A percentile compares a stretch with the other conserved stretches of the same genome.
Evolutionary conservation across 1,140 invertebrate species (phyloP).

Genomic region (Panagrolaimus sp.): DNA sequence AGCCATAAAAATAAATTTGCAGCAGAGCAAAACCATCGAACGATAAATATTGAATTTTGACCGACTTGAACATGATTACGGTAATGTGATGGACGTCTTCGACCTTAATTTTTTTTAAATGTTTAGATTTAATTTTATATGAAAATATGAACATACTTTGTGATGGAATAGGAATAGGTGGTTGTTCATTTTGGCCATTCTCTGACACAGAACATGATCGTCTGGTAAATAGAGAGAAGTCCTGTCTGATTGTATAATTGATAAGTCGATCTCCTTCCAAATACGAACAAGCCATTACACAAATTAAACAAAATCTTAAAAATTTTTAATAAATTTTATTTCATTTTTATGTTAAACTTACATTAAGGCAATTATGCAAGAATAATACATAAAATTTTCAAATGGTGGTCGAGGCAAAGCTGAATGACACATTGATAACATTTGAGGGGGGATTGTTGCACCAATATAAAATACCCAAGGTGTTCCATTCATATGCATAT

Average conservation of each 20-base stretch:
- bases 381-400: constrained; percentile 72
- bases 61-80: constrained; percentile 8
- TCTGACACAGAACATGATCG: too few species aligned
- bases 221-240: not conserved
- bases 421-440: constrained; percentile 70
- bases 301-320: constrained; percentile 65
- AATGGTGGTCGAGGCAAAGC: constrained; percentile 72
- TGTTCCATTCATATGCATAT: constrained; percentile 62
- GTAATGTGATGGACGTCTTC: constrained; percentile 10
- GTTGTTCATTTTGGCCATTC: not conserved
- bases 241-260: constrained; percentile 61
- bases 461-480: constrained; percentile 71
- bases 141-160: constrained; percentile 2
- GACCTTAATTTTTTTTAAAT: constrained; percentile 29
- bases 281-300: constrained; percentile 68
- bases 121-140: constrained; percentile 17
- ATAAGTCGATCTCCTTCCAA: constrained; percentile 71
- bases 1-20: not conserved
- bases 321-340: constrained; percentile 47
- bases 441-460: constrained; percentile 73
- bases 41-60: not conserved
- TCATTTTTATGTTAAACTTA: constrained; percentile 30
- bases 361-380: constrained; percentile 61
- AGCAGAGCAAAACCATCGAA: not conserved
- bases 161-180: not conserved